A percentile compares a stretch with the other conserved stretches of the same genome.
Evolutionary conservation across 2,888 invertebrate species (phyloP).

Genomic region (Drosophila fulvimacula): DNA sequence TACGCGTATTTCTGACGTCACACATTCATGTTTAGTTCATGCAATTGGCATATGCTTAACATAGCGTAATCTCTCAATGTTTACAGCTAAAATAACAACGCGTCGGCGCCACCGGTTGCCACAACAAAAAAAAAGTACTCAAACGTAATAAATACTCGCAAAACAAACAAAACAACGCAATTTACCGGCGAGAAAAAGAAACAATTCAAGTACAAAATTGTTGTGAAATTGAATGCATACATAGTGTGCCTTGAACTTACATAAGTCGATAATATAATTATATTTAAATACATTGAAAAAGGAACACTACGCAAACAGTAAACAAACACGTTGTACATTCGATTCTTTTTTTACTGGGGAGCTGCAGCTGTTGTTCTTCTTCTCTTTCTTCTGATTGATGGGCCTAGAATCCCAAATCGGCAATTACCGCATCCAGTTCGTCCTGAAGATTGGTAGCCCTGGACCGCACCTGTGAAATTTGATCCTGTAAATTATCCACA

Average conservation of each 20-base stretch:
- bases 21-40: not conserved
- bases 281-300: conserved; percentile 68
- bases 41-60: conserved; percentile 25
- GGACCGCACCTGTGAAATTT: conserved; percentile 92
- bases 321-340: conserved; percentile 66
- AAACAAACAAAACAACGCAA: conserved; percentile 18
- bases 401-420: conserved; percentile 90
- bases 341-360: conserved; percentile 25
- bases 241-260: conserved; percentile 49
- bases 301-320: conserved; percentile 70
- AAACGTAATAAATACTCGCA: conserved; percentile 1
- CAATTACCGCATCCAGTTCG: conserved; percentile 93
- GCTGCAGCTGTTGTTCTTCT: conserved; percentile 31
- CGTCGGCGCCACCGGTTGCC: conserved; percentile 62
- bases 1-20: conserved; percentile 6
- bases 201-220: not conserved
- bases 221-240: conserved; percentile 44
- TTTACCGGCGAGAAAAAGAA: conserved; percentile 25
- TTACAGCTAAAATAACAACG: conserved; percentile 11
- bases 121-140: conserved; percentile 44
- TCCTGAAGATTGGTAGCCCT: conserved; percentile 91
- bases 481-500: conserved; percentile 94
- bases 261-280: conserved; percentile 55
- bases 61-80: conserved; percentile 16
- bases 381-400: not conserved